Conservation (phyloP, 1,140 invertebrate species). For the Sipha flava region DNA sequence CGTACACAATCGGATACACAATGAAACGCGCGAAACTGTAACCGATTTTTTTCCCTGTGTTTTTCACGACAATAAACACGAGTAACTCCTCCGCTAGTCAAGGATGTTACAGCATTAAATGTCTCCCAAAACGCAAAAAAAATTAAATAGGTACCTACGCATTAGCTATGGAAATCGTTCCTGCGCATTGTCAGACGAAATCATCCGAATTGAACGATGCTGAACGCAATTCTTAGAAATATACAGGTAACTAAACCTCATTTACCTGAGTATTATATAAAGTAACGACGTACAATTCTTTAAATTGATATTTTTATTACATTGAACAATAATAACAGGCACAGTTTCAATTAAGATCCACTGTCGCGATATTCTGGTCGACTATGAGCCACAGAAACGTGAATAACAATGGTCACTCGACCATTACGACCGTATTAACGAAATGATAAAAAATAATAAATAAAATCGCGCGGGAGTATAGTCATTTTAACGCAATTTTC, state of each 20-base stretch:
- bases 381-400: not conserved
- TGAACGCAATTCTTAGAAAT: not conserved
- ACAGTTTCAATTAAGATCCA: not conserved
- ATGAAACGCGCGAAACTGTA: not conserved
- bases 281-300: too few species aligned
- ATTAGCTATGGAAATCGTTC: not conserved
- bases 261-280: too few species aligned
- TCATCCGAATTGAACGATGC: not conserved
- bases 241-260: too few species aligned
- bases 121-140: not conserved
- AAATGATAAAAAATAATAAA: not conserved
- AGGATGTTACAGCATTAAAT: not conserved
- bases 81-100: too few species aligned
- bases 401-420: not conserved
- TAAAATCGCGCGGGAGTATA: not conserved
- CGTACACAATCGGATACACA: not conserved
- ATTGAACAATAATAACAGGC: not conserved
- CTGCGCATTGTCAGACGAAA: not conserved
- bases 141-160: too few species aligned
- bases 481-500: not conserved
- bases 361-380: not conserved
- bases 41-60: not conserved
- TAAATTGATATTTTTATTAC: too few species aligned
- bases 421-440: too few species aligned
- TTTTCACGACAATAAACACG: too few species aligned